Evolutionary conservation across 2,113 vertebrate genomes (phyloP).

Genomic region (Muntiacus muntjak): DNA sequence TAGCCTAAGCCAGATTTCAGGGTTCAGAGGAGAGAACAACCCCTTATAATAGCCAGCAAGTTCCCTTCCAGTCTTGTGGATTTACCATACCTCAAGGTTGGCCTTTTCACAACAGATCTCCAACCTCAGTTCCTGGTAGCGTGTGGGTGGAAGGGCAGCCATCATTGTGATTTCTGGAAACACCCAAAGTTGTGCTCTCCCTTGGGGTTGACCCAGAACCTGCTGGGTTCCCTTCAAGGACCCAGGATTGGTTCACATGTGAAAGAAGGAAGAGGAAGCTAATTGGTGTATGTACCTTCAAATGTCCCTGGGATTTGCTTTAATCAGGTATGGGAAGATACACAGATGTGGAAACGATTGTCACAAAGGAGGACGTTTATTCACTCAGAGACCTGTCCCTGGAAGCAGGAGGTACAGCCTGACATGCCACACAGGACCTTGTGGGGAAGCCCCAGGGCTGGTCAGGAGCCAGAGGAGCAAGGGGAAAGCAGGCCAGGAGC

Average conservation of each 20-base stretch:
- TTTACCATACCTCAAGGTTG: not conserved
- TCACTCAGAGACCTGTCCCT: not conserved
- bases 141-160: not conserved
- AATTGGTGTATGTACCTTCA: not conserved
- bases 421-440: not conserved
- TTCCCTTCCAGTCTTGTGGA: not conserved
- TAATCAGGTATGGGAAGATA: not conserved
- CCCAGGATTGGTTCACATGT: not conserved
- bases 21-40: not conserved
- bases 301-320: not conserved
- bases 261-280: not conserved
- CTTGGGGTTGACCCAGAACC: not conserved
- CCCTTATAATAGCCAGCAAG: not conserved
- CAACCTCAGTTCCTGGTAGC: not conserved
- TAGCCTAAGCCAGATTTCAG: not conserved
- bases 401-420: not conserved
- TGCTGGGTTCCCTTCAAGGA: not conserved
- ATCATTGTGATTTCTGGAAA: not conserved
- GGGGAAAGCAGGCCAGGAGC: no score
- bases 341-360: not conserved
- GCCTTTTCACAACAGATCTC: not conserved
- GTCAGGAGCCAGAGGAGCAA: not conserved
- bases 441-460: not conserved
- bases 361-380: not conserved
- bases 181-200: not conserved